phyloP scores from a whole-genome alignment of 2,113 vertebrate genomes.

The human (Homo sapiens) region DNA sequence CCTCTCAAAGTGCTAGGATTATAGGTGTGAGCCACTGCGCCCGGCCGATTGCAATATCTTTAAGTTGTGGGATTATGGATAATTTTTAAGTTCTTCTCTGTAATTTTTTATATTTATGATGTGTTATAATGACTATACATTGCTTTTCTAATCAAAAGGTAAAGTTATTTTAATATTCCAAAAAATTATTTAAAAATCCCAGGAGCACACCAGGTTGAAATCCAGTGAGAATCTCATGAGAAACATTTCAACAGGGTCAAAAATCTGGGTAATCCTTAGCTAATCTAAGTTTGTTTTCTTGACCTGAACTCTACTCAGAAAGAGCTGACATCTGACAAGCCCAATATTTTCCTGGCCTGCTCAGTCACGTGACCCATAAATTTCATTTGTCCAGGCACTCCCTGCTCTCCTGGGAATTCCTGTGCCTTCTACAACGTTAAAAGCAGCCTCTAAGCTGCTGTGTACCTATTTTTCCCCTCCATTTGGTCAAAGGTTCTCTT shows the following conservation, averaged over 20 bases:
- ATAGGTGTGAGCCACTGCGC: accelerated
- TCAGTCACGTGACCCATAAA: constrained; percentile 30
- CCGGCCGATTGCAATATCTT: background rate
- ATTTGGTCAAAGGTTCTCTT: background rate
- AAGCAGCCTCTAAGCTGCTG: background rate
- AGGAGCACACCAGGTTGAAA: background rate
- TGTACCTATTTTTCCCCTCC: background rate
- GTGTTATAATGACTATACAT: background rate
- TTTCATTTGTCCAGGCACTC: constrained; percentile 20
- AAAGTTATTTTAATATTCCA: background rate
- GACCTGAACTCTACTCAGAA: constrained; percentile 38
- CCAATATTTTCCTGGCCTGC: background rate
- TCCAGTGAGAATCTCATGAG: background rate
- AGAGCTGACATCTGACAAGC: constrained; percentile 50
- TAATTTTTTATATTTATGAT: constrained; percentile 27
- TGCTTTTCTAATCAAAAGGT: constrained; percentile 45
- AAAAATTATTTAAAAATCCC: background rate
- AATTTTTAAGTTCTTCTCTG: background rate
- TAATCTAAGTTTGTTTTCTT: constrained; percentile 57
- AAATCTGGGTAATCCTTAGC: constrained; percentile 45
- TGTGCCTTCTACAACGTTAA: background rate
- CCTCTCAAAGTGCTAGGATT: too few relatives aligned
- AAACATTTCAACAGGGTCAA: constrained; percentile 28
- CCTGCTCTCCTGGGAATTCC: background rate
- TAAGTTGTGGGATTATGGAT: background rate